These are phyloP conservation scores for Microplitis manilae DNA, from an alignment of 2,888 invertebrate species.

Conservation along the genomic window DNA sequence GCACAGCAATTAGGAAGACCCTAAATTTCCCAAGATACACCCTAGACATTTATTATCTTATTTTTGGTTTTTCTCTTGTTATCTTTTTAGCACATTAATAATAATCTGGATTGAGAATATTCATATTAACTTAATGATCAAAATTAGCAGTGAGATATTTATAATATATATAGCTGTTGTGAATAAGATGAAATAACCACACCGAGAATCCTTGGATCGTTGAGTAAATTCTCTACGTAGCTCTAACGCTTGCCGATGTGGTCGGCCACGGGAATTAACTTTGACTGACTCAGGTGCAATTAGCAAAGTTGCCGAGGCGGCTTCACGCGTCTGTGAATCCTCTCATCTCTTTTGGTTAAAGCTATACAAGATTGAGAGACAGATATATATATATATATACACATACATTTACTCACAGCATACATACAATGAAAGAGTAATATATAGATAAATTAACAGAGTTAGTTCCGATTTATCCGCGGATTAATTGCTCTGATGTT, in stretches of 20 bases:
- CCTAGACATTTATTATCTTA: conserved; percentile 28
- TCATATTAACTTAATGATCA: background rate
- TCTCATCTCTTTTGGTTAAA: conserved; percentile 16
- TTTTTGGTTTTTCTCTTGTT: conserved; percentile 11
- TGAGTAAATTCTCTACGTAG: conserved; percentile 31
- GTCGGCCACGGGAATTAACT: conserved; percentile 41
- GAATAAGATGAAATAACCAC: conserved; percentile 20
- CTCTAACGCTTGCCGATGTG: conserved; percentile 32
- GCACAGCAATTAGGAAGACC: conserved; percentile 41
- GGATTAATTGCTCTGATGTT: conserved; percentile 32
- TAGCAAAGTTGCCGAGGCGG: conserved; percentile 50
- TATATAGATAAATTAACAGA: background rate
- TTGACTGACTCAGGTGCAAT: conserved; percentile 50
- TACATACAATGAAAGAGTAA: background rate
- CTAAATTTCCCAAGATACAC: conserved; percentile 27
- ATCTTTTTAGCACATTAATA: background rate
- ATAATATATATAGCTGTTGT: conserved; percentile 9
- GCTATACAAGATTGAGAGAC: conserved; percentile 8
- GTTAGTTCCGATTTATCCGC: conserved; percentile 26
- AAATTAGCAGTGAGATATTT: conserved; percentile 7
- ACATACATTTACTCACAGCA: background rate
- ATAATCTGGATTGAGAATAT: background rate
- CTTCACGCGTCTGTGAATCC: conserved; percentile 30
- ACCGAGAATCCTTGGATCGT: conserved; percentile 18
- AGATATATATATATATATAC: background rate